Base-by-base conservation (phyloP, 2,113 vertebrate species). In the Galemys pyrenaicus region DNA sequence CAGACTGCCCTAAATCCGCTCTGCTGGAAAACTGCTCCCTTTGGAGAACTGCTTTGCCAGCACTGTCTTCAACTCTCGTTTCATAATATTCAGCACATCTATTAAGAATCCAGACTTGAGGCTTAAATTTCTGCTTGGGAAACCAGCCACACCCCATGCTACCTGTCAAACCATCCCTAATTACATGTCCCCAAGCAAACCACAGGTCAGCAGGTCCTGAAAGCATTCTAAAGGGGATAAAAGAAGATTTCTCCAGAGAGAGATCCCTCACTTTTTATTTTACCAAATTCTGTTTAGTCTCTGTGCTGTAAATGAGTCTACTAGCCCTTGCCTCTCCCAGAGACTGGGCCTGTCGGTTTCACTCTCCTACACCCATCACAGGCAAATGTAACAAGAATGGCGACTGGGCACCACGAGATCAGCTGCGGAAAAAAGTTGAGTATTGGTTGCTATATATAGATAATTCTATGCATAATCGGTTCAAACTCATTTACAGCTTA, bases 1-100 rank as follows among this genome's bases (percentile, higher is more conserved):
- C 30, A 62, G 24, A 75, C 51, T 74, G 39, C 10, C 41, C 60
- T 39, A 62, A 80, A 82, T 24, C 37, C n/a, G 65, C 49, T 70
- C 39, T n/a, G 0, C 15, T 3, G 8, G 10, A 54, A 86, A 56
- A 37, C 0, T 11, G 0, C 1, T 24, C 17, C 2, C 16, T 39
- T 37, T 49, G 49, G 32, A 78, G 54, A 71, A 62, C 7, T 39
- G 68, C 10, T 70, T 32, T 74, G 46, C 56, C 64, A 85, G 35
- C 13, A 15, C 28, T 30, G 51, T 80, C 56, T 85, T 73, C 5
- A 84, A 51, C 58, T 75, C 58, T 65, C 20, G 30, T 39, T 83
- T 91, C 71, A 82, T 73, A 58, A 75, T 70, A 68, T 39, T 56
- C 39, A 79, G 28, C 35, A 58, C 37, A 51, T 67, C 15, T 41